Conservation (phyloP, 2,797 vertebrate genomes). For the Huso huso region DNA sequence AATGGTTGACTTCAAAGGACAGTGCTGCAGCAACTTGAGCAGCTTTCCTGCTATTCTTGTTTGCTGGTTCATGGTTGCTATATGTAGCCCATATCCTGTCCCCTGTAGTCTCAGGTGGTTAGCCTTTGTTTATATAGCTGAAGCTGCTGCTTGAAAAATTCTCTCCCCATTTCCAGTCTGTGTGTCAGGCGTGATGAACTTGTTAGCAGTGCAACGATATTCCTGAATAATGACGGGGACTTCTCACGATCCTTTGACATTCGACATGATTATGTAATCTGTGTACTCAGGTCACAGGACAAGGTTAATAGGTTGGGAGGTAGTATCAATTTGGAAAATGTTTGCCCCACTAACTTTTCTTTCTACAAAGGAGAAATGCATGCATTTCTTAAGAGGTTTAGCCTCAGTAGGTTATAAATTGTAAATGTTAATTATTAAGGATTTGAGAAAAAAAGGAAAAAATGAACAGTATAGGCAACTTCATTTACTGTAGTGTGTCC, state of each 20-base stretch:
- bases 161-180: conserved; percentile 49
- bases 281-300: neutral
- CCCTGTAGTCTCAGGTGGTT: conserved; percentile 91
- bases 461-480: conserved; percentile 34
- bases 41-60: conserved; percentile 99
- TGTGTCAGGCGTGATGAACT: conserved; percentile 65
- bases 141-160: conserved; percentile 62
- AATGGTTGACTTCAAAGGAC: conserved; percentile 91
- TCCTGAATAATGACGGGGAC: conserved; percentile 32
- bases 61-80: conserved; percentile 74
- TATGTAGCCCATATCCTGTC: conserved; percentile 98
- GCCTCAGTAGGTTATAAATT: conserved; percentile 8
- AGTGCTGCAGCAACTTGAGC: conserved; percentile 56
- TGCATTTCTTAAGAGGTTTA: neutral
- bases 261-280: conserved; percentile 25
- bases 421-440: conserved; percentile 35
- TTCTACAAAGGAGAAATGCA: conserved; percentile 6
- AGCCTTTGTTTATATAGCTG: conserved; percentile 83
- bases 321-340: too few species aligned
- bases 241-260: conserved; percentile 39
- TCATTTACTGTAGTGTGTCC: conserved; percentile 30
- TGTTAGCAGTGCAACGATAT: conserved; percentile 59
- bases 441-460: conserved; percentile 29
- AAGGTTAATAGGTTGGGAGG: neutral
- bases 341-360: neutral